phyloP scores from a whole-genome alignment of 2,888 invertebrate species.

The Neoaliturus tenellus region DNA sequence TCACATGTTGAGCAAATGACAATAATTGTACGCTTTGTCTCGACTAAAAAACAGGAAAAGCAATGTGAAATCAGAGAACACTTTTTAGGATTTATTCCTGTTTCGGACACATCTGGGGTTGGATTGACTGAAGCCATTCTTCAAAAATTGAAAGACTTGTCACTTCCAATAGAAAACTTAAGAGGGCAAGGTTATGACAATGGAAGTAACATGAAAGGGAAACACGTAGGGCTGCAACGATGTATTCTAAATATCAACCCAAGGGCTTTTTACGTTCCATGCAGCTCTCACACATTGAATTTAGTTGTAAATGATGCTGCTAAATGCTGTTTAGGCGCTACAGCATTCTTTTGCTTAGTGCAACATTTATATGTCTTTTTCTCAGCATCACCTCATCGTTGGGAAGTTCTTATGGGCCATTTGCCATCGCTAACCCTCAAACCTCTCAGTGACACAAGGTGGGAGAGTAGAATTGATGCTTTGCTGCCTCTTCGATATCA shows the following conservation, averaged over 20 bases:
- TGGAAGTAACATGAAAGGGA: conserved; percentile 42
- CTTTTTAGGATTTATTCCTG: conserved; percentile 39
- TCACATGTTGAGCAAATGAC: conserved; percentile 32
- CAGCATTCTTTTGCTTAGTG: conserved; percentile 4
- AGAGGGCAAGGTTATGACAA: conserved; percentile 38
- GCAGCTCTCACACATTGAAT: conserved; percentile 26
- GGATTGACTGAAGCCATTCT: conserved; percentile 25
- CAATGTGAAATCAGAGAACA: conserved; percentile 14
- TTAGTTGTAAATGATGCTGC: conserved; percentile 39
- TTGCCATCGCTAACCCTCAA: conserved; percentile 3
- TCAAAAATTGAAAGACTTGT: neutral
- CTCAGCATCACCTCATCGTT: conserved; percentile 19
- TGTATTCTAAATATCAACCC: conserved; percentile 20
- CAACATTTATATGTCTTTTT: neutral
- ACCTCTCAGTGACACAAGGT: conserved; percentile 19
- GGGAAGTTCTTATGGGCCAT: neutral
- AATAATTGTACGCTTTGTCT: conserved; percentile 37
- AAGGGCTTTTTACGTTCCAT: conserved; percentile 41
- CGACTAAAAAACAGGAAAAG: neutral
- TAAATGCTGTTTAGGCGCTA: neutral
- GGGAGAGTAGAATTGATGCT: conserved; percentile 9
- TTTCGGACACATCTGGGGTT: conserved; percentile 19
- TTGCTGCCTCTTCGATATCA: conserved; percentile 4
- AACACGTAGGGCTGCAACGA: conserved; percentile 29
- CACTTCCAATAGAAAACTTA: conserved; percentile 15